Percentiles rank a stretch among this genome's conserved stretches.
These are phyloP conservation scores for Typhlomys cinereus DNA, from an alignment of 2,113 vertebrate species.

Conservation along the genomic window DNA sequence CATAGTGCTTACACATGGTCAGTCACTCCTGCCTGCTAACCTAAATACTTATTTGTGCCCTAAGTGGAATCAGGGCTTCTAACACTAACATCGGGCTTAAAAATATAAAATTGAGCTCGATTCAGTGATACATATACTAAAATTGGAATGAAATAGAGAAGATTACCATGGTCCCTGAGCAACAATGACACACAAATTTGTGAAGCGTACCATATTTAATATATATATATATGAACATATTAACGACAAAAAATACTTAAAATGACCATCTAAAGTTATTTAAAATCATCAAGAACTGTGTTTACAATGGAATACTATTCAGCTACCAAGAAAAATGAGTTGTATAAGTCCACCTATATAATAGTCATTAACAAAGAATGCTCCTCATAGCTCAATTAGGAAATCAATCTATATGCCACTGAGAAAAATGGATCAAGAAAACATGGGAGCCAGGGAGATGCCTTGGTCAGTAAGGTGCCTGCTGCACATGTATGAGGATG, in stretches of 20 bases:
- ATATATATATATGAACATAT: not conserved
- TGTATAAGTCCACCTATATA: too few relatives aligned
- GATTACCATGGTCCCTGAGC: too few relatives aligned
- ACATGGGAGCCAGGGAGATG: not conserved
- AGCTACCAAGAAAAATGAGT: too few relatives aligned
- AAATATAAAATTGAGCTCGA: not conserved
- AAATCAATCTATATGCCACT: not conserved
- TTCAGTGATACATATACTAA: too few relatives aligned
- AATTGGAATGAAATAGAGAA: too few relatives aligned
- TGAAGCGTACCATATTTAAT: too few relatives aligned
- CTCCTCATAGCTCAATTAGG: not conserved
- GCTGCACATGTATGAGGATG: not conserved
- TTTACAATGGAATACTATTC: too few relatives aligned
- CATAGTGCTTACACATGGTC: too few relatives aligned
- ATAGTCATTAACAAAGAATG: not conserved
- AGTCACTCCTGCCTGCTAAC: too few relatives aligned
- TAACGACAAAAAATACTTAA: slow-evolving; percentile 27
- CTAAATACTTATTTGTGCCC: not conserved
- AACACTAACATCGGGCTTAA: not conserved
- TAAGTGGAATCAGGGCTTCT: not conserved
- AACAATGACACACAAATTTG: too few relatives aligned
- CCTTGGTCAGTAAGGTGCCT: not conserved
- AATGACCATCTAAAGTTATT: not conserved
- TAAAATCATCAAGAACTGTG: too few relatives aligned
- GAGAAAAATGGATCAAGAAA: not conserved